Evolutionary conservation across 2,888 invertebrate genomes (phyloP), one percentile per base, ranked within the genome.

Genomic region (Drosophila anomelani): DNA sequence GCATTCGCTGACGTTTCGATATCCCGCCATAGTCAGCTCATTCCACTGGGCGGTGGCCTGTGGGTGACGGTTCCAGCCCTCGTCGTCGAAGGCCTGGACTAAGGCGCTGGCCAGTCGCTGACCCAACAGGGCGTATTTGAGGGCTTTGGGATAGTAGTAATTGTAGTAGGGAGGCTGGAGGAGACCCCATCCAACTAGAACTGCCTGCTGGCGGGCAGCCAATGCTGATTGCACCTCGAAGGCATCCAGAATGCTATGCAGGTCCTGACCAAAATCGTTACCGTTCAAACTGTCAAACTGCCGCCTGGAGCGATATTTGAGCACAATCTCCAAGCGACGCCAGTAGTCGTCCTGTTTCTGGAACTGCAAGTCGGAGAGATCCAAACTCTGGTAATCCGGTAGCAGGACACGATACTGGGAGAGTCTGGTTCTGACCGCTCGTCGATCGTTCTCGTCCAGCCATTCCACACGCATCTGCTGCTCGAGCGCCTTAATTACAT

Each of bases 111-210:
- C 91, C 44, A 91, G 17, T 1, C 81, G 76, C 4, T 89, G 85
- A 0, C 91, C 91, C 9, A 91, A 23, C 9, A 86, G 54, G 0
- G 91, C 82, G 32, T 83, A 91, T 46, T 91, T 88, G 1, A 91
- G 17, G 0, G 91, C 79, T 5, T 75, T 78, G 0, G 91, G 81
- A 43, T 91, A 92, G 29, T 54, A 62, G 39, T 75, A 78, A n/a
- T 82, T 86, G 63, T 91, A 92, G 75, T 83, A 86, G 0, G 92
- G 91, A 12, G 81, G 56, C 54, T 92, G 91, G 15, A 92, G 60
- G 2, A 92, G 73, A 2, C 91, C 91, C 85, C 82, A 85, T 3
- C 91, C 89, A 6, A 89, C 84, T 2, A 81, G 66, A 1, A 92
- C 76, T 8, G 79, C 79, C 6, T 88, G 85, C 36, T 87, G 77